phyloP scores from a whole-genome alignment of 1,140 invertebrate genomes.

The Scaptomyza montana region DNA sequence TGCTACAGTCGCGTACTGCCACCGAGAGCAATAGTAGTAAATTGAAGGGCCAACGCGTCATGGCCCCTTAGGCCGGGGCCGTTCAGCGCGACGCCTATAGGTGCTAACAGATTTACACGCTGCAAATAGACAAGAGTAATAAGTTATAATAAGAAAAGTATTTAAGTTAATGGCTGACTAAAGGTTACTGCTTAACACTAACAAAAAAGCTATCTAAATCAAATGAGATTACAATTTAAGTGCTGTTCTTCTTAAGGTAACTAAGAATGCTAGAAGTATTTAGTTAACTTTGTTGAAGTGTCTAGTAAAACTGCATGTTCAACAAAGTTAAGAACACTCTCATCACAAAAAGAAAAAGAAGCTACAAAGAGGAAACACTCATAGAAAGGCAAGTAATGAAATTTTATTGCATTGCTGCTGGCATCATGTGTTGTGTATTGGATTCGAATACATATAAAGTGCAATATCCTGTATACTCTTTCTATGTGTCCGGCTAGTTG shows the following conservation, averaged over 20 bases:
- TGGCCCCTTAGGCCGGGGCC: constrained; percentile 84
- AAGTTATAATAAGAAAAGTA: neutral
- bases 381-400: constrained; percentile 14
- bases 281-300: neutral
- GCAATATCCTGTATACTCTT: constrained; percentile 25
- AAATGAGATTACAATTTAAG: constrained; percentile 7
- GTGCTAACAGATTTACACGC: constrained; percentile 78
- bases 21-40: constrained; percentile 84
- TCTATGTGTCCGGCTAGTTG: neutral
- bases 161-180: neutral
- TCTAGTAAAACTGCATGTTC: constrained; percentile 52
- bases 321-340: constrained; percentile 49
- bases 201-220: neutral
- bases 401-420: constrained; percentile 23
- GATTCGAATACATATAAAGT: neutral
- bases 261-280: too few relatives aligned
- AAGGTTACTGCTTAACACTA: neutral
- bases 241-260: neutral
- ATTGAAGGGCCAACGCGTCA: constrained; percentile 84
- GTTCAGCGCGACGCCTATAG: constrained; percentile 84
- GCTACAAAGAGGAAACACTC: neutral
- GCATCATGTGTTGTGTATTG: neutral
- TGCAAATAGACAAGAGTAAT: constrained; percentile 45
- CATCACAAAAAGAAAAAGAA: constrained; percentile 6
- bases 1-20: constrained; percentile 77